phyloP scores from a whole-genome alignment of 2,113 vertebrate species.

The Actenoides hombroni region DNA sequence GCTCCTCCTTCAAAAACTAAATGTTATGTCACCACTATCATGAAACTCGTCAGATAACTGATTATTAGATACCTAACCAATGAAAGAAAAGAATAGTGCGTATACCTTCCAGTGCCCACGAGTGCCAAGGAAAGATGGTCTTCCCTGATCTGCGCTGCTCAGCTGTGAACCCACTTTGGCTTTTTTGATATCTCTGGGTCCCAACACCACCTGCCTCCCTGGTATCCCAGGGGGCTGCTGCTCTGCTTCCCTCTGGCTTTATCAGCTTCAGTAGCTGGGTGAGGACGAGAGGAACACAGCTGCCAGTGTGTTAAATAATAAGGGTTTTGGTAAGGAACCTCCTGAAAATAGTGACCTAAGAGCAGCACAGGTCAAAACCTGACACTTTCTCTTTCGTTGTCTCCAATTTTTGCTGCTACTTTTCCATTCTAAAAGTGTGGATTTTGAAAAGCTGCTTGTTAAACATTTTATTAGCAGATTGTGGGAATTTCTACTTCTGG shows the following conservation, averaged over 20 bases:
- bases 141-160: fast-evolving
- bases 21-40: not conserved
- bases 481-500: not conserved
- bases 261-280: not conserved
- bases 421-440: not conserved
- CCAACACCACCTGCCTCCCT: fast-evolving
- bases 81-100: not conserved
- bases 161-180: not conserved
- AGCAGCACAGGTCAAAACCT: not conserved
- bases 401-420: fast-evolving
- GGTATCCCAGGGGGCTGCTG: fast-evolving
- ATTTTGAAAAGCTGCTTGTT: not conserved
- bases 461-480: not conserved
- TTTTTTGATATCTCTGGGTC: fast-evolving
- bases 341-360: not conserved
- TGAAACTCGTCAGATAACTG: not conserved
- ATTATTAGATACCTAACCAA: not conserved
- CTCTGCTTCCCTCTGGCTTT: not conserved
- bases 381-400: not conserved
- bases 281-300: not conserved
- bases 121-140: not conserved
- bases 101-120: not conserved
- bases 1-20: not conserved
- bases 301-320: too few species aligned
- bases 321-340: fast-evolving